Evolutionary conservation across 2,797 vertebrate species (phyloP), one percentile per base, ranked within the genome.

Genomic region (Cyclopterus lumpus): DNA sequence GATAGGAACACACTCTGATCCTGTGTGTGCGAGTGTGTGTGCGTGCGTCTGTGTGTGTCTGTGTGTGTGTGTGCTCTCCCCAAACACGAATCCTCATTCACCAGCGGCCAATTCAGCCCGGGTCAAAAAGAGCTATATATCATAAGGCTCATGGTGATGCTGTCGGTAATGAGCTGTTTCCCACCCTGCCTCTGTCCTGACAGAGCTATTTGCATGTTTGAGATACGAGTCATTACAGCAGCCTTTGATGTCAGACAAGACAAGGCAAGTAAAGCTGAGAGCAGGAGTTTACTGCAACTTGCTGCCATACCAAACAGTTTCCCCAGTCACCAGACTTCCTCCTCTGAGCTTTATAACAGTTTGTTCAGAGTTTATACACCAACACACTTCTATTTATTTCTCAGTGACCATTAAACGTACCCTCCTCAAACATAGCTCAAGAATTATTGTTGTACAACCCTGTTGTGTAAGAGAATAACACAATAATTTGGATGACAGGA

Each of bases 231-330:
- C 88, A 80, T 89, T 82, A 80, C 73, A 61, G 77, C 63, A 57
- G 49, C 53, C 82, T 87, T 85, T 93, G 84, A 93, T 88, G 89
- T 92, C 80, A 84, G 84, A 87, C 82, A 86, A 89, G 85, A 83
- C 79, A 71, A 67, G 58, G 59, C 79, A 68, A 71, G 83, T 80
- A 84, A 73, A 86, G 70, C 74, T 84, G 73, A 87, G 85, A 80
- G 77, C 60, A 67, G 53, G 62, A 66, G 73, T 75, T 89, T 85
- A 80, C 79, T 20, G 83, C 76, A 73, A 67, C 83, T 82, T 68
- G 66, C 46, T 74, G 59, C 53, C 40, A 72, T 28, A 54, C 18
- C 70, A 66, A 53, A 89, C 49, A 16, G 67, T 71, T 84, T 74
- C 51, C 60, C 36, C 64, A 69, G 51, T 55, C 55, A 22, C 54